Evolutionary conservation across 2,888 invertebrate genomes (phyloP).

Genomic region (Meteorus colon): DNA sequence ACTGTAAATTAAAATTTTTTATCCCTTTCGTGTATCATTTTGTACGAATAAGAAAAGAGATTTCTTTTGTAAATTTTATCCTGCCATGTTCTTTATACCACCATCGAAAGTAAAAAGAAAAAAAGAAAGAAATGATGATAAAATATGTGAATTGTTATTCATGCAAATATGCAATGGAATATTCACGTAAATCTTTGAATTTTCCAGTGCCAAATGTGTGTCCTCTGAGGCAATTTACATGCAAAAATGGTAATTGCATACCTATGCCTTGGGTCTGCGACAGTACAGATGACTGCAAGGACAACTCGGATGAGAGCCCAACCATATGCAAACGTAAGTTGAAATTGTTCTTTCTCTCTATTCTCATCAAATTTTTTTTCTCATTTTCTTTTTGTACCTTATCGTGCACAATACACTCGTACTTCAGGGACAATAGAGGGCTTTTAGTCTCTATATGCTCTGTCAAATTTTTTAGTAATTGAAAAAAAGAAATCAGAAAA

Average conservation of each 20-base stretch:
- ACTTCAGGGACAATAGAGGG: background rate
- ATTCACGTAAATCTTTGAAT: conserved; percentile 36
- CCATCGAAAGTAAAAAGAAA: background rate
- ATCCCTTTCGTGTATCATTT: background rate
- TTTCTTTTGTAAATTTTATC: background rate
- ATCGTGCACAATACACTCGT: conserved; percentile 30
- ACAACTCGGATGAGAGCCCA: conserved; percentile 86
- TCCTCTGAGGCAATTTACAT: conserved; percentile 83
- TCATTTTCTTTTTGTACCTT: conserved; percentile 26
- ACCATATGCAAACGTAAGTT: conserved; percentile 81
- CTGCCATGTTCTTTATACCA: background rate
- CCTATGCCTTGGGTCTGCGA: conserved; percentile 87
- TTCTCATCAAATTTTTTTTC: conserved; percentile 21
- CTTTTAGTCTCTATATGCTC: background rate
- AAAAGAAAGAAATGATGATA: background rate
- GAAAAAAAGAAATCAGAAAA: background rate
- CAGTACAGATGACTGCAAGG: conserved; percentile 85
- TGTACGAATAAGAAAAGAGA: background rate
- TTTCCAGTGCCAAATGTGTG: conserved; percentile 74
- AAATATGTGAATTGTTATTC: background rate
- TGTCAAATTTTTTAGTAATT: background rate
- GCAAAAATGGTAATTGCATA: conserved; percentile 84
- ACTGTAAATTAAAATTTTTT: background rate
- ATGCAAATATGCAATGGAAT: conserved; percentile 15
- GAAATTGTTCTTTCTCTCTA: conserved; percentile 26